phyloP scores from a whole-genome alignment of 2,888 invertebrate genomes.

The Colletes collaris region DNA sequence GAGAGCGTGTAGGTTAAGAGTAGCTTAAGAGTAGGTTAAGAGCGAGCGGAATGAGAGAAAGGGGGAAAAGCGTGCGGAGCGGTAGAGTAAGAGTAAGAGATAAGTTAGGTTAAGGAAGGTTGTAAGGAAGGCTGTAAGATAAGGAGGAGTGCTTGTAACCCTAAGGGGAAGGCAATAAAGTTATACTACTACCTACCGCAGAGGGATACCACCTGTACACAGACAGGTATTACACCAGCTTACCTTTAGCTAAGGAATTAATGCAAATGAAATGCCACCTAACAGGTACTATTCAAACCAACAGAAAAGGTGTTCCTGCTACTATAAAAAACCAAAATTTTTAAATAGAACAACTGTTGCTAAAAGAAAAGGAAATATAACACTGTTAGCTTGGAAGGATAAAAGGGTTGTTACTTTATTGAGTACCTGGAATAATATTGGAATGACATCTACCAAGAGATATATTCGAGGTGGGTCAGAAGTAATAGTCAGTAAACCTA shows the following conservation, averaged over 20 bases:
- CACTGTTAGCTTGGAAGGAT: slow-evolving; percentile 45
- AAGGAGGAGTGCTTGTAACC: too few relatives aligned
- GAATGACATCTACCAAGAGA: slow-evolving; percentile 41
- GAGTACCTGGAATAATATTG: slow-evolving; percentile 48
- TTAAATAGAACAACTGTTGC: slow-evolving; percentile 36
- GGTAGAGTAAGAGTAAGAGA: too few relatives aligned
- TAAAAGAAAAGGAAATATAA: slow-evolving; percentile 35
- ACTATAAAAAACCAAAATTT: slow-evolving; percentile 43
- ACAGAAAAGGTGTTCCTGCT: slow-evolving; percentile 61
- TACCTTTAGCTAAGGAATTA: slow-evolving; percentile 48
- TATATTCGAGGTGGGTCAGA: slow-evolving; percentile 29
- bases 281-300: slow-evolving; percentile 59
- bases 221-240: slow-evolving; percentile 62
- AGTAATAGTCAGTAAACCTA: slow-evolving; percentile 20
- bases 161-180: too few relatives aligned
- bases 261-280: slow-evolving; percentile 56
- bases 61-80: too few relatives aligned
- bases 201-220: slow-evolving; percentile 62
- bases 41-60: too few relatives aligned
- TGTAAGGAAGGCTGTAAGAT: too few relatives aligned
- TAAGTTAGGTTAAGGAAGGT: too few relatives aligned
- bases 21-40: too few relatives aligned
- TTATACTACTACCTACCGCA: slow-evolving; percentile 7
- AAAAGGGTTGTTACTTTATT: slow-evolving; percentile 53
- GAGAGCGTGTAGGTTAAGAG: too few relatives aligned